Percentiles rank a stretch among this genome's conserved stretches.
phyloP scores from a whole-genome alignment of 1,140 invertebrate species.

The Lethrus apterus region DNA sequence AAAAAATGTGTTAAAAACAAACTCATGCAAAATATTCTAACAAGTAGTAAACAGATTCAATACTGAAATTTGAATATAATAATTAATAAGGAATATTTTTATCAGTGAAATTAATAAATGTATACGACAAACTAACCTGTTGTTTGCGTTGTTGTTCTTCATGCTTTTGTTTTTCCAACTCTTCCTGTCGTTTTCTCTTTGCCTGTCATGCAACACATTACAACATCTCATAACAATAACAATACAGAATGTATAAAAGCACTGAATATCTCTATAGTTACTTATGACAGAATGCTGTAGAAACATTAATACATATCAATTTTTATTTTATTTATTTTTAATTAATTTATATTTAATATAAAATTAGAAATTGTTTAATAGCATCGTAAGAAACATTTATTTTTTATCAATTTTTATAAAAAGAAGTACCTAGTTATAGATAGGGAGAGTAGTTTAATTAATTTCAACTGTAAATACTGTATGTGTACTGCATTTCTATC shows the following conservation, averaged over 20 bases:
- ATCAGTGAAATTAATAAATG: slow-evolving; percentile 14
- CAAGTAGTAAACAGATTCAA: too few relatives aligned
- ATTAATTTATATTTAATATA: background rate
- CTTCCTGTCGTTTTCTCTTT: slow-evolving; percentile 76
- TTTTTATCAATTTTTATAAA: background rate
- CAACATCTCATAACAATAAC: slow-evolving; percentile 21
- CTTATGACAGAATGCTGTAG: too few relatives aligned
- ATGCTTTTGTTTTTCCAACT: slow-evolving; percentile 72
- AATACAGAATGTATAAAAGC: too few relatives aligned
- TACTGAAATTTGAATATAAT: too few relatives aligned
- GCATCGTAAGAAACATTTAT: background rate
- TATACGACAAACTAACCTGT: slow-evolving; percentile 56
- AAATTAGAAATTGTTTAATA: background rate
- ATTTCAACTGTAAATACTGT: too few relatives aligned
- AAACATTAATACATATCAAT: background rate
- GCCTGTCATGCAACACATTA: slow-evolving; percentile 52
- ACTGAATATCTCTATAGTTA: too few relatives aligned
- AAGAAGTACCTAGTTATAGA: too few relatives aligned
- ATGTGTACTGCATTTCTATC: too few relatives aligned
- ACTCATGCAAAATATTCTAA: too few relatives aligned
- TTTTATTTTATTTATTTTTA: background rate
- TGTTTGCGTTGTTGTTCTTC: slow-evolving; percentile 78
- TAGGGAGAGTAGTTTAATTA: too few relatives aligned
- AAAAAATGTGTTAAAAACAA: too few relatives aligned
- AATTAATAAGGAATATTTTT: too few relatives aligned